Conservation (phyloP, 2,888 invertebrate genomes). For the Conomelus anceps region DNA sequence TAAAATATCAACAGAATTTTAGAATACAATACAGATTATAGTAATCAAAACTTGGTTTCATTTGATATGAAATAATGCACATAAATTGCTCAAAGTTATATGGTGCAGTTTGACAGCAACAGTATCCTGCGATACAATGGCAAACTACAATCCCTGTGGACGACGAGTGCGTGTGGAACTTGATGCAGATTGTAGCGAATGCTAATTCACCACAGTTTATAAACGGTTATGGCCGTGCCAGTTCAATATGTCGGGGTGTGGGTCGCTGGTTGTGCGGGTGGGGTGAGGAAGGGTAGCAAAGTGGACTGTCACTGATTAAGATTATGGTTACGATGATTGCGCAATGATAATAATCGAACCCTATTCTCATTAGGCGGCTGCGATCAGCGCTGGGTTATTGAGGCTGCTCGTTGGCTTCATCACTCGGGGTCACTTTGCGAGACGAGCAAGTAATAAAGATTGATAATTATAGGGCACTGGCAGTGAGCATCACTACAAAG, state of each 20-base stretch:
- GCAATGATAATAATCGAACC: background rate
- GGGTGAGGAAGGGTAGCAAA: no score
- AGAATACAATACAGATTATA: no score
- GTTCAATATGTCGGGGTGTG: background rate
- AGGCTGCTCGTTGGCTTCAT: no score
- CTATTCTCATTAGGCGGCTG: background rate
- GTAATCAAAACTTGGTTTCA: no score
- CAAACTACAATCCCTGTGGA: background rate
- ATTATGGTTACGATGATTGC: background rate
- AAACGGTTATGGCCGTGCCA: background rate
- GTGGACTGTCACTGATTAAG: background rate
- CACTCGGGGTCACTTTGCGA: background rate
- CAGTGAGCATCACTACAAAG: background rate
- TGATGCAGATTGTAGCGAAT: background rate
- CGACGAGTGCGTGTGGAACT: background rate
- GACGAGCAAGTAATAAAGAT: background rate
- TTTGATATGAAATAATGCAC: no score
- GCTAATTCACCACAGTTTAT: background rate
- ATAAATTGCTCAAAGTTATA: no score
- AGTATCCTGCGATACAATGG: background rate
- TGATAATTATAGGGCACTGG: background rate
- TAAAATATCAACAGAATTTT: no score
- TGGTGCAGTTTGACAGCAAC: background rate
- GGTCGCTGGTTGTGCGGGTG: no score
- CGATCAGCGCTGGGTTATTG: background rate